These are phyloP conservation scores for Bovichtus variegatus DNA, from an alignment of 2,797 vertebrate genomes.

Conservation along the genomic window DNA sequence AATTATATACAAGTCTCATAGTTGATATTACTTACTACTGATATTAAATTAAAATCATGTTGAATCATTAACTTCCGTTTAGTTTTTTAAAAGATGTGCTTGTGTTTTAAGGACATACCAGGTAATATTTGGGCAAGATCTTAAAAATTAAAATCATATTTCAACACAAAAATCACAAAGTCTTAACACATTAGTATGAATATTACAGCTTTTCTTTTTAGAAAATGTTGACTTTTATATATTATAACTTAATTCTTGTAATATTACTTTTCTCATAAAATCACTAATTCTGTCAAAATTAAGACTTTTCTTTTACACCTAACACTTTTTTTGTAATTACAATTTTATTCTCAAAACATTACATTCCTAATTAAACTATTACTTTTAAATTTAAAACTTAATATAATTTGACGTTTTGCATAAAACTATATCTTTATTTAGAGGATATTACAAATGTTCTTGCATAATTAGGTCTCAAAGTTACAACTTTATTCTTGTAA, in stretches of 20 bases:
- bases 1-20: not conserved
- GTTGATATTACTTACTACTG: not conserved
- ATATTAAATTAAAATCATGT: not conserved
- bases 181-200: not conserved
- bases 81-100: not conserved
- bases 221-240: not conserved
- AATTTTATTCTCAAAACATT: not conserved
- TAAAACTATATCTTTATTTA: not conserved
- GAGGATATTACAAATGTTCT: too few relatives aligned
- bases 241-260: not conserved
- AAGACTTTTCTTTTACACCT: too few relatives aligned
- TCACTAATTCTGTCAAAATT: too few relatives aligned
- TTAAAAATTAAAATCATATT: too few relatives aligned
- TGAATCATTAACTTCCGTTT: not conserved
- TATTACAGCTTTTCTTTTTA: not conserved
- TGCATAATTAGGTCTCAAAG: not conserved
- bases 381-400: too few relatives aligned
- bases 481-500: not conserved
- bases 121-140: too few relatives aligned
- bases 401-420: not conserved
- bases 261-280: not conserved
- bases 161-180: too few relatives aligned
- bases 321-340: too few relatives aligned
- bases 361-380: not conserved
- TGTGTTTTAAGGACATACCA: accelerated